These are phyloP conservation scores for Festucalex cinctus DNA, from an alignment of 2,113 vertebrate genomes.

Conservation along the genomic window DNA sequence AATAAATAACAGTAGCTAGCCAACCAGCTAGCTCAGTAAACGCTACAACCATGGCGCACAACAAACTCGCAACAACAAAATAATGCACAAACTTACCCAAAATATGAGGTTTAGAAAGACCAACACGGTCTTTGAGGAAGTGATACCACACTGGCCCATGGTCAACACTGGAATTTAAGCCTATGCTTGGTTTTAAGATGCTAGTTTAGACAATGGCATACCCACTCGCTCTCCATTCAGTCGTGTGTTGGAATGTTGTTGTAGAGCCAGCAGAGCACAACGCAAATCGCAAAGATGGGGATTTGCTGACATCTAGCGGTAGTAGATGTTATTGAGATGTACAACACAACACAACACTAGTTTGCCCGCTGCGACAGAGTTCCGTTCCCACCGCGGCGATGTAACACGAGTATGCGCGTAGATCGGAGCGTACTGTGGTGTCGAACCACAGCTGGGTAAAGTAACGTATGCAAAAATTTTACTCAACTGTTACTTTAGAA, in stretches of 20 bases:
- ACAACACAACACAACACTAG: too few relatives aligned
- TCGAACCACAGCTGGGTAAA: too few relatives aligned
- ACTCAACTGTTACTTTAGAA: too few relatives aligned
- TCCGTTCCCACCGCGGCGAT: too few relatives aligned
- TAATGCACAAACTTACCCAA: slow-evolving; percentile 78
- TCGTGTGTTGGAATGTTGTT: neutral
- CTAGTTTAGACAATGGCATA: neutral
- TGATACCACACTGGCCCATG: slow-evolving; percentile 86
- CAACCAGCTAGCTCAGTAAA: slow-evolving; percentile 23
- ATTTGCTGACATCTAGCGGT: slow-evolving; percentile 21
- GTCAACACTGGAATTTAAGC: neutral
- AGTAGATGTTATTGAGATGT: neutral
- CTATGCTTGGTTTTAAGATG: neutral
- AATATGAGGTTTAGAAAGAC: slow-evolving; percentile 96
- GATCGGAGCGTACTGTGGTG: neutral
- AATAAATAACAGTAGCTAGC: neutral
- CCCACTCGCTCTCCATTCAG: slow-evolving; percentile 11
- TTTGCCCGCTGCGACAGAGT: too few relatives aligned
- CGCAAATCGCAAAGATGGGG: rapidly evolving
- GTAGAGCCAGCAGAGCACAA: slow-evolving; percentile 23
- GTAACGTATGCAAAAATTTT: too few relatives aligned
- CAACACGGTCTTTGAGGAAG: slow-evolving; percentile 91
- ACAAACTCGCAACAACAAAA: neutral
- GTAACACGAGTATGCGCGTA: too few relatives aligned
- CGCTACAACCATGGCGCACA: slow-evolving; percentile 33